Evolutionary conservation across 2,113 vertebrate genomes (phyloP).

Genomic region (Mormyrus lacerda): DNA sequence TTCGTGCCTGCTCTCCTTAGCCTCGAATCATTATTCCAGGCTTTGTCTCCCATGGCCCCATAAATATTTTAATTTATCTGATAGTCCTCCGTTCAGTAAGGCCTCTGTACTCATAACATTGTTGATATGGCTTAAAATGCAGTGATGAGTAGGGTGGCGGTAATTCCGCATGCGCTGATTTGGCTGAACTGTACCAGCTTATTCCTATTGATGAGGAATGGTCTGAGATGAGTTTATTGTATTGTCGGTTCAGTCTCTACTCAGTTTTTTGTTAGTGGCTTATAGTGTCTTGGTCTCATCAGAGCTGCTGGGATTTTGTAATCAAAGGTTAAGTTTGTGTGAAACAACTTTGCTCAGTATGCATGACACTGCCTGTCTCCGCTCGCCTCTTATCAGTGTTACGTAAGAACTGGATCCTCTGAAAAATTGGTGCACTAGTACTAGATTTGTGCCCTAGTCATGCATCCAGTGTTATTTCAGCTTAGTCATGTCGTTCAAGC

Average conservation of each 20-base stretch:
- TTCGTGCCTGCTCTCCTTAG: background rate
- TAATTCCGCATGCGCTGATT: background rate
- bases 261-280: background rate
- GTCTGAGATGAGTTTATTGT: background rate
- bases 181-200: background rate
- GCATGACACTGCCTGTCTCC: background rate
- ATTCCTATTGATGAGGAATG: background rate
- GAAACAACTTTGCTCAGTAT: background rate
- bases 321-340: background rate
- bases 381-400: background rate
- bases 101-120: background rate
- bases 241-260: background rate
- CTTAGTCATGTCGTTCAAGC: background rate
- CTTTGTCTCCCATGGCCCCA: background rate
- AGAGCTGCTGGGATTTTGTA: background rate
- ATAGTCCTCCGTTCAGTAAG: background rate
- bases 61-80: background rate
- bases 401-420: background rate
- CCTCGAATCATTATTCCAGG: background rate
- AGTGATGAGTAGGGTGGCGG: background rate
- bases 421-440: background rate
- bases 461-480: background rate
- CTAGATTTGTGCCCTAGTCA: background rate
- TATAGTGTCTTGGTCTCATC: background rate
- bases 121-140: background rate